Evolutionary conservation across 2,797 vertebrate genomes (phyloP).

Genomic region (Percopsis omiscomaycus): DNA sequence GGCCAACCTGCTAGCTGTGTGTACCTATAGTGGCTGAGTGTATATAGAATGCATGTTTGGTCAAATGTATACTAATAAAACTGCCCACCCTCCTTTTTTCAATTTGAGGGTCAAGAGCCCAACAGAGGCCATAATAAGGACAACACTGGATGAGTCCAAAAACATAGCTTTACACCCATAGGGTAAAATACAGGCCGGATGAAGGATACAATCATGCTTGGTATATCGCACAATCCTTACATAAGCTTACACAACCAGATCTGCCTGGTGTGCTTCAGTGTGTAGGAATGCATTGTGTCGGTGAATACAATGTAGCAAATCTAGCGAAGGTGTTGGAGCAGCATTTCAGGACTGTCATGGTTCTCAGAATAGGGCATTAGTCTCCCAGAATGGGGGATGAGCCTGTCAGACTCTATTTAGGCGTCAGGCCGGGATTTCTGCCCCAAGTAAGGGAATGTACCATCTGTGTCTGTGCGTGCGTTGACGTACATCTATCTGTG

Average conservation of each 20-base stretch:
- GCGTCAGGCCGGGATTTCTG: conserved; percentile 24
- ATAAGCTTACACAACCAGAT: neutral
- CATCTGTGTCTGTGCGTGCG: neutral
- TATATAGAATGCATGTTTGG: too few species aligned
- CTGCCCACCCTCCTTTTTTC: too few species aligned
- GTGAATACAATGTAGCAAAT: conserved; percentile 40
- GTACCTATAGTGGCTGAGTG: too few species aligned
- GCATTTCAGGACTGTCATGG: conserved; percentile 48
- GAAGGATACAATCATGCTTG: too few species aligned
- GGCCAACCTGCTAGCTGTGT: too few species aligned
- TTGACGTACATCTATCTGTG: conserved; percentile 1
- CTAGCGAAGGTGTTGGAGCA: conserved; percentile 33
- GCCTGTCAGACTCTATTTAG: conserved; percentile 54
- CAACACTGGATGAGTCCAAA: too few species aligned
- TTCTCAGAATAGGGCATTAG: conserved; percentile 51
- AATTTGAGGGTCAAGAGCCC: too few species aligned
- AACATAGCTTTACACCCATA: too few species aligned
- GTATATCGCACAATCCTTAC: too few species aligned
- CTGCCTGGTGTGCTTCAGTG: conserved; percentile 24
- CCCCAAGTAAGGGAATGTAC: conserved; percentile 28
- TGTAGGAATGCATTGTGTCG: conserved; percentile 27
- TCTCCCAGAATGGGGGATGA: conserved; percentile 44
- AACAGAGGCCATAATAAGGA: too few species aligned
- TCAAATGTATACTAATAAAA: too few species aligned
- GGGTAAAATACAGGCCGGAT: too few species aligned